Percentiles rank a stretch among this genome's conserved stretches.
phyloP scores from a whole-genome alignment of 2,888 invertebrate genomes.

The Spilosoma lubricipeda region DNA sequence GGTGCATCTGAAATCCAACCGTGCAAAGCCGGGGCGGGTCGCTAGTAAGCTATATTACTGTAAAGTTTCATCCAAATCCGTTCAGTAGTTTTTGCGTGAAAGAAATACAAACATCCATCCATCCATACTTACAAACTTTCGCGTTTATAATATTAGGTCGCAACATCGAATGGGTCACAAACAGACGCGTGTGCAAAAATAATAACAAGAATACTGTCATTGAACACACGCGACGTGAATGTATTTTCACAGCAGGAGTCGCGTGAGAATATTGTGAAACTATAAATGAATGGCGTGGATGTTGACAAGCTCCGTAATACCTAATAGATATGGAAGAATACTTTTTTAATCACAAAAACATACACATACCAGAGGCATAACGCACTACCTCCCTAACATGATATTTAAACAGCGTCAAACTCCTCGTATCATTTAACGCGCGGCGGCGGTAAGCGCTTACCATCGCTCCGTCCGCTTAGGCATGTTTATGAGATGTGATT shows the following conservation, averaged over 20 bases:
- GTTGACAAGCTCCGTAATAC: not conserved
- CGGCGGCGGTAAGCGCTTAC: not conserved
- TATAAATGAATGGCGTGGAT: not conserved
- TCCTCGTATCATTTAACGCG: not conserved
- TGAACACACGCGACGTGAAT: constrained; percentile 37
- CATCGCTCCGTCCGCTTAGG: not conserved
- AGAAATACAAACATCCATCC: too few relatives aligned
- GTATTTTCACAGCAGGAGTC: constrained; percentile 40
- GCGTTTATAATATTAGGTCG: too few relatives aligned
- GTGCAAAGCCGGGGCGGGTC: too few relatives aligned
- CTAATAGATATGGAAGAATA: not conserved
- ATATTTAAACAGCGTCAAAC: not conserved
- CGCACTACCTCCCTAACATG: not conserved
- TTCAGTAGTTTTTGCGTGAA: too few relatives aligned
- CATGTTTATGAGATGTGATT: not conserved
- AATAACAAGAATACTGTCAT: constrained; percentile 40
- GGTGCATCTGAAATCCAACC: too few relatives aligned
- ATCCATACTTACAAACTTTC: too few relatives aligned
- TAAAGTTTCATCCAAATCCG: too few relatives aligned
- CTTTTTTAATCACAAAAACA: not conserved
- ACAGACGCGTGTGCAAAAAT: constrained; percentile 37
- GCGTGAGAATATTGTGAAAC: constrained; percentile 34
- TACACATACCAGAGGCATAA: not conserved
- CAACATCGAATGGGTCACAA: too few relatives aligned
- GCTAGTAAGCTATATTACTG: too few relatives aligned